Evolutionary conservation across 1,140 invertebrate species (phyloP).

Genomic region (Drosophila bipectinata): DNA sequence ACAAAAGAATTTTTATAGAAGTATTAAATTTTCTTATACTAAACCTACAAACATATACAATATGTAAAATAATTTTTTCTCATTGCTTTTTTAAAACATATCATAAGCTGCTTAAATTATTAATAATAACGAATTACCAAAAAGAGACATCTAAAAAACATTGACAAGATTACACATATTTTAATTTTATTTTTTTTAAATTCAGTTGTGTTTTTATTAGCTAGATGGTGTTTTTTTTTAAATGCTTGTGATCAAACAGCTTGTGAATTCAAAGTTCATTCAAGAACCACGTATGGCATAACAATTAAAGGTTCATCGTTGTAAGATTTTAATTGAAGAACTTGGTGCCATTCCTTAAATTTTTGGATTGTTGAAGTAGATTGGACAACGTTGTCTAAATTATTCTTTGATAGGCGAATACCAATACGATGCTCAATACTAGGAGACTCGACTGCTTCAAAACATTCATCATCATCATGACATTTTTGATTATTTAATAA

Average conservation of each 20-base stretch:
- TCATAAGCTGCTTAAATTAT: background rate
- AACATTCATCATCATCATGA: background rate
- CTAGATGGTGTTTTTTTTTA: slow-evolving; percentile 9
- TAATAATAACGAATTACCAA: background rate
- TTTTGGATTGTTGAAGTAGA: slow-evolving; percentile 57
- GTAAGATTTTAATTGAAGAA: slow-evolving; percentile 88
- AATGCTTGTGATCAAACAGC: slow-evolving; percentile 21
- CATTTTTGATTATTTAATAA: slow-evolving; percentile 24
- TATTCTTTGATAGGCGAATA: slow-evolving; percentile 31
- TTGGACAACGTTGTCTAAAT: background rate
- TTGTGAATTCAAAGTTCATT: slow-evolving; percentile 85
- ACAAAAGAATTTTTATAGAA: no score
- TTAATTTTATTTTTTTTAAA: background rate
- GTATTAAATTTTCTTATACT: no score
- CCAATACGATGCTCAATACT: slow-evolving; percentile 59
- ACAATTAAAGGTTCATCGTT: slow-evolving; percentile 91
- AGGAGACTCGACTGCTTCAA: background rate
- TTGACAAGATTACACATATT: background rate
- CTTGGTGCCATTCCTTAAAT: slow-evolving; percentile 93
- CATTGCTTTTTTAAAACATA: no score
- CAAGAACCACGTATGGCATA: slow-evolving; percentile 95
- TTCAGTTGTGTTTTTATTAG: background rate
- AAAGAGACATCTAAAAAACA: background rate
- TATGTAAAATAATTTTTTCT: no score
- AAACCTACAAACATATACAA: no score